Percentiles rank a stretch among this genome's conserved stretches.
These are phyloP conservation scores for Mormyrus lacerda DNA, from an alignment of 2,113 vertebrate genomes.

Conservation along the genomic window DNA sequence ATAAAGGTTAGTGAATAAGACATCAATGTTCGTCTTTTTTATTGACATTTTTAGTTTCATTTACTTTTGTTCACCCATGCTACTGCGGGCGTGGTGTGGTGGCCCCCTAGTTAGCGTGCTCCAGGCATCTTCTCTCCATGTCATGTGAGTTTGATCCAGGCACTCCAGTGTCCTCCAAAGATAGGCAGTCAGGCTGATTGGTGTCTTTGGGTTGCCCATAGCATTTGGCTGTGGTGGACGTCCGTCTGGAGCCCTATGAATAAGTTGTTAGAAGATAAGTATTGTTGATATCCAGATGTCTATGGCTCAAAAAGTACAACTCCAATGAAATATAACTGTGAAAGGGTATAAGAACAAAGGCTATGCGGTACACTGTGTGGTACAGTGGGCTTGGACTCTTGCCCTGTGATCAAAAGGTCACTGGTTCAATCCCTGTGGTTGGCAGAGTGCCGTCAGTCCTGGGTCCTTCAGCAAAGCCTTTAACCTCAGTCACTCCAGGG, in stretches of 20 bases:
- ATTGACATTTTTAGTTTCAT: neutral
- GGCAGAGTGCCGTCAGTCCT: neutral
- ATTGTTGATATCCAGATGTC: neutral
- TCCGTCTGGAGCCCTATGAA: neutral
- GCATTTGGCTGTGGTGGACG: neutral
- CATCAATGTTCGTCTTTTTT: neutral
- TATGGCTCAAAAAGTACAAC: neutral
- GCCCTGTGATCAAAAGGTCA: neutral
- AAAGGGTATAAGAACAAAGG: neutral
- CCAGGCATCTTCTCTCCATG: neutral
- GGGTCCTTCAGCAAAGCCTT: neutral
- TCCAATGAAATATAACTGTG: neutral
- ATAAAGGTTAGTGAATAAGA: too few relatives aligned
- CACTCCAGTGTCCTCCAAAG: neutral
- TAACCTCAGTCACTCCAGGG: neutral
- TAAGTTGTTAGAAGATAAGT: neutral
- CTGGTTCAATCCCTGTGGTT: neutral
- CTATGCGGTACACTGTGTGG: neutral
- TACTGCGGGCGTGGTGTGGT: neutral
- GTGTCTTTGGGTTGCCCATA: neutral
- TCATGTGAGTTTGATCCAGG: neutral
- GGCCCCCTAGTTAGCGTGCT: neutral
- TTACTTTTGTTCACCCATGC: neutral
- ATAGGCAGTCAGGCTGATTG: neutral
- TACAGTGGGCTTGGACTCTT: neutral